Conservation (phyloP, 2,113 vertebrate genomes). For the Odocoileus hemionus region DNA sequence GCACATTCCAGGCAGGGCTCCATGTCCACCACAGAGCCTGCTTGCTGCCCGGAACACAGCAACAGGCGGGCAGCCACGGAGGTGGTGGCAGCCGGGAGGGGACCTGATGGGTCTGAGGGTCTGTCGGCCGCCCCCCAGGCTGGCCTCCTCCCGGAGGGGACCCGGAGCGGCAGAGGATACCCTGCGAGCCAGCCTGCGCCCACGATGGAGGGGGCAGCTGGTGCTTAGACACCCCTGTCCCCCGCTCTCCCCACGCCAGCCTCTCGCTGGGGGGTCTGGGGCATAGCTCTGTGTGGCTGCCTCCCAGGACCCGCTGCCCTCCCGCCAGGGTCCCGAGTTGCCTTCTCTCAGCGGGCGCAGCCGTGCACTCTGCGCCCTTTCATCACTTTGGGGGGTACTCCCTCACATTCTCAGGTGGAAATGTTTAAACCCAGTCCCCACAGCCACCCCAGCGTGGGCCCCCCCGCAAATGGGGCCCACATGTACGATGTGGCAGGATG, state of each 20-base stretch:
- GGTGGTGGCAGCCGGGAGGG: fast-evolving
- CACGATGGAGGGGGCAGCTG: not conserved
- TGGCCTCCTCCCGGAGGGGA: fast-evolving
- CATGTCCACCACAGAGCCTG: not conserved
- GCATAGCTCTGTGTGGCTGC: not conserved
- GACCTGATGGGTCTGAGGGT: fast-evolving
- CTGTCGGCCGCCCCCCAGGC: fast-evolving
- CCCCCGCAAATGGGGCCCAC: slow-evolving; percentile 55
- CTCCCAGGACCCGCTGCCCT: not conserved
- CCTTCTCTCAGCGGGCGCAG: not conserved
- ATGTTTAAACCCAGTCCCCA: slow-evolving; percentile 46
- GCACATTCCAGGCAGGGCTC: not conserved
- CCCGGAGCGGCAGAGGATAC: fast-evolving
- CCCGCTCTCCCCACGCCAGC: fast-evolving
- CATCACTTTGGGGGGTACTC: slow-evolving; percentile 61
- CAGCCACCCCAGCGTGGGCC: not conserved
- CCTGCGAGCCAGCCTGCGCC: fast-evolving
- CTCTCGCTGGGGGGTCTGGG: not conserved
- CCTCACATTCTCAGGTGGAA: slow-evolving; percentile 71
- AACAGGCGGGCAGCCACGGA: fast-evolving
- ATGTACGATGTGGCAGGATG: slow-evolving; percentile 25
- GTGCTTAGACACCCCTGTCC: not conserved
- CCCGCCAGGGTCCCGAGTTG: not conserved
- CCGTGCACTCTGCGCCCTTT: slow-evolving; percentile 27
- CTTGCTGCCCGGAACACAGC: fast-evolving